A percentile compares a stretch with the other conserved stretches of the same genome.
These are phyloP conservation scores for Tyrannus savana DNA, from an alignment of 2,113 vertebrate species.

Conservation along the genomic window DNA sequence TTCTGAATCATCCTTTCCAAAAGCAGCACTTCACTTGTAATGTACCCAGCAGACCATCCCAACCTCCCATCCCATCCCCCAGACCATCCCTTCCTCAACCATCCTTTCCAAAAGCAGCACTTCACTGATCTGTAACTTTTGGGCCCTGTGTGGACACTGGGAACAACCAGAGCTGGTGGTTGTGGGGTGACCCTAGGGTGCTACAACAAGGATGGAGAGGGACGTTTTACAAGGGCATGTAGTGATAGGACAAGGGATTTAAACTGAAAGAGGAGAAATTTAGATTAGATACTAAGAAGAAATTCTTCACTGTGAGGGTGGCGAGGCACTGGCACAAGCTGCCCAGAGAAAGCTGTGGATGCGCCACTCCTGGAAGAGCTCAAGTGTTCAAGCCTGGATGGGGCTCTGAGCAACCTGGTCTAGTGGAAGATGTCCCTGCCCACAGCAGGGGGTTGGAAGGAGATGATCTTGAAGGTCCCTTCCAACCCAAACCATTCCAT, in stretches of 20 bases:
- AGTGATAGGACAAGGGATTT: not conserved
- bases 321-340: not conserved
- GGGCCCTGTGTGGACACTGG: rapidly evolving
- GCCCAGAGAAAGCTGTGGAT: not conserved
- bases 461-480: not conserved
- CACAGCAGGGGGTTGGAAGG: rapidly evolving
- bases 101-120: not conserved
- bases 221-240: not conserved
- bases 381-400: not conserved
- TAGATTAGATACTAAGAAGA: not conserved
- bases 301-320: not conserved
- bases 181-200: not conserved
- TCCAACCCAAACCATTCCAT: not conserved
- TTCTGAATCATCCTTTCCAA: not conserved
- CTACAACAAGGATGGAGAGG: rapidly evolving
- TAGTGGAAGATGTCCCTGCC: not conserved
- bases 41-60: too few species aligned
- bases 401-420: not conserved
- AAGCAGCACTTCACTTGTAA: rapidly evolving
- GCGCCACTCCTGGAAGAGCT: not conserved
- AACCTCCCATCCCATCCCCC: too few species aligned
- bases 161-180: not conserved
- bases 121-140: rapidly evolving
- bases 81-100: too few species aligned
- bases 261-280: not conserved